These are phyloP conservation scores for Habroteleia sp. DNA, from an alignment of 2,888 invertebrate genomes.

Conservation along the genomic window DNA sequence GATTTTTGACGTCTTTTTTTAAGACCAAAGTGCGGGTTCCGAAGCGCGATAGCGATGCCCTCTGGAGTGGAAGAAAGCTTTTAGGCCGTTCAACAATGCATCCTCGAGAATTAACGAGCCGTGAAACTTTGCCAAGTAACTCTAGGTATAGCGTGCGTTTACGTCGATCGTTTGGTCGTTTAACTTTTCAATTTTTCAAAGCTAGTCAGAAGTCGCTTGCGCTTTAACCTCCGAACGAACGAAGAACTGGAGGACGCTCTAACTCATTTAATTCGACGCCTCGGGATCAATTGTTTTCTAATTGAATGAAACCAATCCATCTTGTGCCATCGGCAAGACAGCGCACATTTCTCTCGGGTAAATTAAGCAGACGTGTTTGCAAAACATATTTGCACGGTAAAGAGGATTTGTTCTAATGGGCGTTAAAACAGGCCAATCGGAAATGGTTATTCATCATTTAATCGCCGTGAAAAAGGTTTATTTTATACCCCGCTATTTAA, in stretches of 20 bases:
- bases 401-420: conserved; percentile 20
- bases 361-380: too few species aligned
- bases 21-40: too few species aligned
- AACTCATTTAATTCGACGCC: conserved; percentile 36
- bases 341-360: neutral
- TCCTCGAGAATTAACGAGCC: conserved; percentile 40
- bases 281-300: conserved; percentile 51
- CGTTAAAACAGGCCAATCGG: conserved; percentile 3
- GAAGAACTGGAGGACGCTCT: neutral
- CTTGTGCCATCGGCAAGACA: conserved; percentile 19
- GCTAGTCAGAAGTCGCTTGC: conserved; percentile 12
- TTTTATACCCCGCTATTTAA: conserved; percentile 9
- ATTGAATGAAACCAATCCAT: conserved; percentile 45
- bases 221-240: neutral
- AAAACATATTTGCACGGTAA: too few species aligned
- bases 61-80: too few species aligned
- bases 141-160: conserved; percentile 11
- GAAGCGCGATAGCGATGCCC: too few species aligned
- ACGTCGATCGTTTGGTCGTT: conserved; percentile 27
- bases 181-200: conserved; percentile 45
- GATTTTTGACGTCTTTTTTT: too few species aligned
- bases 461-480: conserved; percentile 4
- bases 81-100: conserved; percentile 51
- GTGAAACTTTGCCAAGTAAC: conserved; percentile 30
- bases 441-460: conserved; percentile 32